These are phyloP conservation scores for Dolichomitus sp. DNA, from an alignment of 2,888 invertebrate genomes.

Conservation along the genomic window DNA sequence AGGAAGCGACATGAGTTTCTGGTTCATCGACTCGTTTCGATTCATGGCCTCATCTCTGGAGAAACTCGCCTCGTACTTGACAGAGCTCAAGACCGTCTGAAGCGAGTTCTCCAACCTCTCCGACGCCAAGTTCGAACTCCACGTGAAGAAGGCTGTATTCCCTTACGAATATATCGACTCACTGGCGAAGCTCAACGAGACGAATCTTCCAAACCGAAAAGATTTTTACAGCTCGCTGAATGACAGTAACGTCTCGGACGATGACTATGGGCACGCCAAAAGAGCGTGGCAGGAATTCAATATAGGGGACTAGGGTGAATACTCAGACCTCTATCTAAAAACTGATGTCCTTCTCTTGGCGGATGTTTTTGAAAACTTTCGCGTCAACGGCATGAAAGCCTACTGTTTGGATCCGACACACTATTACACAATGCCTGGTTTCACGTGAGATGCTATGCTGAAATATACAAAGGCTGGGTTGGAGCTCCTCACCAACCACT, in stretches of 20 bases:
- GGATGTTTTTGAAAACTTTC: slow-evolving; percentile 83
- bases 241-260: too few relatives aligned
- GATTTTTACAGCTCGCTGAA: slow-evolving; percentile 70
- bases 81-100: too few relatives aligned
- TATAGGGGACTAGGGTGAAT: slow-evolving; percentile 74
- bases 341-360: slow-evolving; percentile 77
- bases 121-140: slow-evolving; percentile 63
- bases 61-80: too few relatives aligned
- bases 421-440: too few relatives aligned
- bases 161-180: slow-evolving; percentile 77
- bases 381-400: too few relatives aligned
- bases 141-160: too few relatives aligned
- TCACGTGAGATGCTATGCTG: slow-evolving; percentile 64
- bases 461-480: slow-evolving; percentile 59
- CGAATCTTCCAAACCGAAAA: slow-evolving; percentile 66
- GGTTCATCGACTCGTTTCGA: too few relatives aligned
- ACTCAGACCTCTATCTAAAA: too few relatives aligned
- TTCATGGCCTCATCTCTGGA: too few relatives aligned
- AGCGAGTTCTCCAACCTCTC: slow-evolving; percentile 44
- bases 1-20: too few relatives aligned
- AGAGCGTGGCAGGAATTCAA: slow-evolving; percentile 78
- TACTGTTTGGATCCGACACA: too few relatives aligned
- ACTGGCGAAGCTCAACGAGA: too few relatives aligned
- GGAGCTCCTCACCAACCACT: slow-evolving; percentile 66
- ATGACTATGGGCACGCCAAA: slow-evolving; percentile 79